phyloP scores from a whole-genome alignment of 2,888 invertebrate genomes.

The Melanotus villosus region DNA sequence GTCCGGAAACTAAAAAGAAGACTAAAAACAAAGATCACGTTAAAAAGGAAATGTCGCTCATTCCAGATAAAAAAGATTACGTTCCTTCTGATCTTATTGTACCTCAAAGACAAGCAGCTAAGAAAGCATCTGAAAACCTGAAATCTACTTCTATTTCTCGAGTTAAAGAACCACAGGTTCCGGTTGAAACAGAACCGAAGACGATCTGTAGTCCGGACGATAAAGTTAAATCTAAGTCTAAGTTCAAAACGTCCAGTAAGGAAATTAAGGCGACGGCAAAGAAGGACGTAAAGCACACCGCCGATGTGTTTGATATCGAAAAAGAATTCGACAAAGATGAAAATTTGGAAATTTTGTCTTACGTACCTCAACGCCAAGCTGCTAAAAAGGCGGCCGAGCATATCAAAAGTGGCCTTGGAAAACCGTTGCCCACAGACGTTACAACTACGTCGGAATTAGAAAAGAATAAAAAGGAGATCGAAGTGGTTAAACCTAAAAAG shows the following conservation, averaged over 20 bases:
- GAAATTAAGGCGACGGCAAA: conserved; percentile 68
- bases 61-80: conserved; percentile 69
- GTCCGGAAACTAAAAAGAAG: conserved; percentile 60
- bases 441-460: conserved; percentile 58
- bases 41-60: conserved; percentile 48
- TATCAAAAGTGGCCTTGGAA: conserved; percentile 84
- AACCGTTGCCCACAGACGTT: conserved; percentile 65
- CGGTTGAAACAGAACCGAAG: conserved; percentile 35
- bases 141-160: conserved; percentile 74
- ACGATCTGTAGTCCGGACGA: conserved; percentile 41
- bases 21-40: conserved; percentile 55
- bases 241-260: conserved; percentile 49
- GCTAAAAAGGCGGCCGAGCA: conserved; percentile 94
- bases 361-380: conserved; percentile 91
- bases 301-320: conserved; percentile 72
- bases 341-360: conserved; percentile 77
- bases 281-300: conserved; percentile 54
- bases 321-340: conserved; percentile 76
- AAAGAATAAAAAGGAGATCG: conserved; percentile 57
- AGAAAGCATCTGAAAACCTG: conserved; percentile 92
- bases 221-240: conserved; percentile 55
- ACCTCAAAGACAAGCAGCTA: conserved; percentile 91
- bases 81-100: conserved; percentile 87
- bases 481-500: conserved; percentile 50
- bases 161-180: conserved; percentile 62